Evolutionary conservation across 1,140 invertebrate species (phyloP).

Genomic region (Monomorium pharaonis): DNA sequence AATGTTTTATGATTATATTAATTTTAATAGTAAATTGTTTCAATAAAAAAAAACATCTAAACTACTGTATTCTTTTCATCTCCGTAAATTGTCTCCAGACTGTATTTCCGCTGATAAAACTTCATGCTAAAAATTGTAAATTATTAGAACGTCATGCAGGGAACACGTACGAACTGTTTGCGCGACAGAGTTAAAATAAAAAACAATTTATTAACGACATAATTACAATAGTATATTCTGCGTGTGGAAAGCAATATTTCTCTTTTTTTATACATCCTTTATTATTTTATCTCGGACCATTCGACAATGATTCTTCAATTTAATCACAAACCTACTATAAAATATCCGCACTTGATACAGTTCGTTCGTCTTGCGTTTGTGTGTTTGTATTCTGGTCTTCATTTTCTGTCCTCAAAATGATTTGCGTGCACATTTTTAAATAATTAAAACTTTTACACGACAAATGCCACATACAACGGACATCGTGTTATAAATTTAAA

Average conservation of each 20-base stretch:
- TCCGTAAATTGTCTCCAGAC: background rate
- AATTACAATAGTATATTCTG: constrained; percentile 82
- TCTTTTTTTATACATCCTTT: constrained; percentile 79
- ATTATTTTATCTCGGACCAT: constrained; percentile 65
- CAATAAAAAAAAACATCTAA: too few relatives aligned
- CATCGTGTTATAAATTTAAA: background rate
- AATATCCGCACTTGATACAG: constrained; percentile 72
- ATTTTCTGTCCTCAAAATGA: background rate
- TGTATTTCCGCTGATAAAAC: background rate
- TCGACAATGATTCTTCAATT: constrained; percentile 75
- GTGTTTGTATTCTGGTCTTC: background rate
- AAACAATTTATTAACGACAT: constrained; percentile 85
- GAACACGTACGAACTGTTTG: background rate
- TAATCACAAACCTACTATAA: constrained; percentile 79
- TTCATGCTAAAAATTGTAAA: background rate
- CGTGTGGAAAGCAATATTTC: constrained; percentile 80
- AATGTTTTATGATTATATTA: background rate
- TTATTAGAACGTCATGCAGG: background rate
- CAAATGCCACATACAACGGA: constrained; percentile 12
- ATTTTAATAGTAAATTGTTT: background rate
- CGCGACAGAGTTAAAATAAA: constrained; percentile 76
- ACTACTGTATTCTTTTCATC: too few relatives aligned
- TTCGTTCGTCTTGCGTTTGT: constrained; percentile 59
- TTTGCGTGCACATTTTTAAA: background rate
- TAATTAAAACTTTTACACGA: constrained; percentile 18